phyloP scores from a whole-genome alignment of 2,113 vertebrate species.

The Austrofundulus limnaeus region DNA sequence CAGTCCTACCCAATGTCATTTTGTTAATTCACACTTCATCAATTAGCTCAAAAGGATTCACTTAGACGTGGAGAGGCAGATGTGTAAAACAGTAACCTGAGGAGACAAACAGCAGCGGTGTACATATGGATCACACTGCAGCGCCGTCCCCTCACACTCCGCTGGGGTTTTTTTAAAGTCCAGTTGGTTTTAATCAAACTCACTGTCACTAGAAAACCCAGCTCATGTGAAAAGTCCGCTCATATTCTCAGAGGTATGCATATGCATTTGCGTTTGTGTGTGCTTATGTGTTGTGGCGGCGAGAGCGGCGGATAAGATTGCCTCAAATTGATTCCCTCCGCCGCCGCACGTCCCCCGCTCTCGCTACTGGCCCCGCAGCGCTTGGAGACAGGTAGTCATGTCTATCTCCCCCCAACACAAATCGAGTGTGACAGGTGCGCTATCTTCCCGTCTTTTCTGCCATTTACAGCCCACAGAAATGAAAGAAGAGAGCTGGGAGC shows the following conservation, averaged over 20 bases:
- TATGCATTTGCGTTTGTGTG: slow-evolving; percentile 19
- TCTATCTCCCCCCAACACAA: slow-evolving; percentile 79
- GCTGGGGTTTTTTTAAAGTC: slow-evolving; percentile 23
- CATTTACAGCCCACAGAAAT: slow-evolving; percentile 80
- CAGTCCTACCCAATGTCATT: slow-evolving; percentile 53
- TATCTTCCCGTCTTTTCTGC: slow-evolving; percentile 82
- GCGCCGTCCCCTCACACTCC: slow-evolving; percentile 9
- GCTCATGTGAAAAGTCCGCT: slow-evolving; percentile 39
- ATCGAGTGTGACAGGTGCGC: slow-evolving; percentile 84
- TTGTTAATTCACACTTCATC: slow-evolving; percentile 66
- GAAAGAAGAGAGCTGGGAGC: slow-evolving; percentile 65
- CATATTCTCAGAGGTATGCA: slow-evolving; percentile 35
- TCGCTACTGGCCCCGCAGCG: slow-evolving; percentile 62
- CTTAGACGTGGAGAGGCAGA: slow-evolving; percentile 39
- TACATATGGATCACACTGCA: slow-evolving; percentile 22
- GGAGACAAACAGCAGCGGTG: slow-evolving; percentile 30
- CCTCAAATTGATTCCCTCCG: slow-evolving; percentile 70
- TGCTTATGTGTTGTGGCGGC: slow-evolving; percentile 20
- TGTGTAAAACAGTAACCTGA: slow-evolving; percentile 33
- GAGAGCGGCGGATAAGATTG: slow-evolving; percentile 63
- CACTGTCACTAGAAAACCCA: slow-evolving; percentile 35
- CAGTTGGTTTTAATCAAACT: slow-evolving; percentile 61
- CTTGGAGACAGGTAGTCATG: slow-evolving; percentile 80
- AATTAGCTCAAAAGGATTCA: slow-evolving; percentile 63
- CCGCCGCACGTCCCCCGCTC: slow-evolving; percentile 53